phyloP scores from a whole-genome alignment of 1,140 invertebrate genomes.

The Stegodyphus dumicola region DNA sequence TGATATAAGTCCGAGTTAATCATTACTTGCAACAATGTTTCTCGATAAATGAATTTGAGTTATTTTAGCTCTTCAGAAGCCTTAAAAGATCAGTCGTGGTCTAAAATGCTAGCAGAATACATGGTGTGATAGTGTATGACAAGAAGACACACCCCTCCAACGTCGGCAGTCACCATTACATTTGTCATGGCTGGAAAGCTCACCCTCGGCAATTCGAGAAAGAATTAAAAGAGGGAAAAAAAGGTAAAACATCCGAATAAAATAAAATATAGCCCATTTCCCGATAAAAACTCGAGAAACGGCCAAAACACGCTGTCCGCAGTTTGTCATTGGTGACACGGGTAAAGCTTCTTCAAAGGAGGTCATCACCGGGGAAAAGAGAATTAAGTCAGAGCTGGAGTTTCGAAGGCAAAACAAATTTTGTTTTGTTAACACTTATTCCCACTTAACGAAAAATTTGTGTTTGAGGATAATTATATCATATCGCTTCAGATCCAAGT shows the following conservation, averaged over 20 bases:
- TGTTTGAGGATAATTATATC: no score
- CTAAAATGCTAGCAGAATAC: no score
- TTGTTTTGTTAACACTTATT: no score
- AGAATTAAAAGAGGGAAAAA: not conserved
- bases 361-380: not conserved
- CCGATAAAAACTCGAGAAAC: conserved; percentile 18
- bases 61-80: no score
- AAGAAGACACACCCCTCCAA: not conserved
- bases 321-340: conserved; percentile 23
- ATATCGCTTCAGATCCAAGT: no score
- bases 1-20: no score
- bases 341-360: not conserved
- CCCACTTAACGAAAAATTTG: no score
- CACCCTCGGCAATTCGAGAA: not conserved
- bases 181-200: not conserved
- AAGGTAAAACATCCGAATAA: not conserved
- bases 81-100: no score
- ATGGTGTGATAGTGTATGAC: not conserved
- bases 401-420: no score
- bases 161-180: not conserved
- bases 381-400: not conserved
- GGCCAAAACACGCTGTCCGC: conserved; percentile 6
- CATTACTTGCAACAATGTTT: no score
- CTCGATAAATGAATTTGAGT: no score
- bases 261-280: conserved; percentile 33